Evolutionary conservation across 2,888 invertebrate genomes (phyloP).

Genomic region (Orthosia gracilis): DNA sequence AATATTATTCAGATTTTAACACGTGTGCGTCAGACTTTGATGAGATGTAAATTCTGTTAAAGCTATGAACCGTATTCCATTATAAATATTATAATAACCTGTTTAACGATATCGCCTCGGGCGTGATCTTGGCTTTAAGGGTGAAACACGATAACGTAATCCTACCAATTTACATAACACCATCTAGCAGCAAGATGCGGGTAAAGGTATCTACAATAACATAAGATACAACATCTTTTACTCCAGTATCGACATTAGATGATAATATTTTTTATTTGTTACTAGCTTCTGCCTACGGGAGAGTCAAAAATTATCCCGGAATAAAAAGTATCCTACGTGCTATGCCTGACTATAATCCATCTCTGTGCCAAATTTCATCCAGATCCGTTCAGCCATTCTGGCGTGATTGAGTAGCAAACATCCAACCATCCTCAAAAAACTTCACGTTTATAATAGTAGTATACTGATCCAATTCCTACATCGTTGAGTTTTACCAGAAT

Average conservation of each 20-base stretch:
- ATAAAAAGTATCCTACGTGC: too few species aligned
- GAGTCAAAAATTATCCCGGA: too few species aligned
- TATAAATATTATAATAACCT: constrained; percentile 67
- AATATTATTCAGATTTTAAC: constrained; percentile 54
- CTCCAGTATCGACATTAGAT: constrained; percentile 35
- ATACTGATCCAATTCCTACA: too few species aligned
- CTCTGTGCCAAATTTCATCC: too few species aligned
- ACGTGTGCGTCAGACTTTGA: constrained; percentile 40
- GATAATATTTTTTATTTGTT: background rate
- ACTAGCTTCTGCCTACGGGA: too few species aligned
- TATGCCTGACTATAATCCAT: too few species aligned
- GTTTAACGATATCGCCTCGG: constrained; percentile 65
- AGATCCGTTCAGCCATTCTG: too few species aligned
- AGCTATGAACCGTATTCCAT: constrained; percentile 49
- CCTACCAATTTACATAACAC: constrained; percentile 80
- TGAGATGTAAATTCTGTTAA: constrained; percentile 58
- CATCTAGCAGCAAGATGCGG: constrained; percentile 51
- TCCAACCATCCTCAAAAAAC: too few species aligned
- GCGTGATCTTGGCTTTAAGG: constrained; percentile 69
- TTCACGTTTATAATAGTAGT: too few species aligned
- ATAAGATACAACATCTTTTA: constrained; percentile 30
- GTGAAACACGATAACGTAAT: constrained; percentile 77
- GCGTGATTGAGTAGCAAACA: too few species aligned
- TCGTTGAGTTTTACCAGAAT: too few species aligned
- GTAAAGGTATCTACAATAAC: constrained; percentile 20